Evolutionary conservation across 2,888 invertebrate species (phyloP), one percentile per base, ranked within the genome.

Genomic region (Daptonema setosum): DNA sequence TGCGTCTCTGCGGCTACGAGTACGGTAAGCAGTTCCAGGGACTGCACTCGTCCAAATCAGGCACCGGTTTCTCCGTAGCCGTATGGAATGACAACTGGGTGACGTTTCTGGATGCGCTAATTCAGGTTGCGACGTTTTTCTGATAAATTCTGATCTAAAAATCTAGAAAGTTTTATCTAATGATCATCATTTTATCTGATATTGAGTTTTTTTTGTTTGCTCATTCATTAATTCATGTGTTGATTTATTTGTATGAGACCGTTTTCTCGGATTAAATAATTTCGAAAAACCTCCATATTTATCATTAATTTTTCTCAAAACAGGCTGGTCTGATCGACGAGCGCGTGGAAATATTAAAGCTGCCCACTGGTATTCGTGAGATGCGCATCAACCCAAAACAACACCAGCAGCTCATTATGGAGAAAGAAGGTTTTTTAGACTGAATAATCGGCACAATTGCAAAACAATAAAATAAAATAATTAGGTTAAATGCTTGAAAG

Each of bases 1-100:
- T 70, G 60, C 59, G 66, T 28, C 63, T 69, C 26, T 58, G 69
- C 35, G 65, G 43, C n/a, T 66, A 69, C 60, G 69, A 69, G 56
- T 69, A 69, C 61, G 68, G 69, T 61, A 67, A 64, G 22, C 26
- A 43, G 30, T 57, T 57, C 52, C 20, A 62, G 52, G 68, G 69
- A 54, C 68, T 69, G 60, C 65, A 66, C 62, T 64, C 66, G 52
- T 64, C 68, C 45, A n/a, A 45, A 5, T 5, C 3, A 3, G 22
- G 14, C 26, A 26, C 50, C 20, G 26, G 11, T 14, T 14, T 14
- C 26, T 25, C 8, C 5, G 5, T 11, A 3, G 8, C 14, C 2
- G 26, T 78, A 57, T 45, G 45, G 45, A 45, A 5, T 22, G n/a
- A n/a, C 45, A 45, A 45, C n/a, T 45, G n/a, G 11, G 45, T 45